phyloP scores from a whole-genome alignment of 1,140 invertebrate genomes.

The Vanessa atalanta region DNA sequence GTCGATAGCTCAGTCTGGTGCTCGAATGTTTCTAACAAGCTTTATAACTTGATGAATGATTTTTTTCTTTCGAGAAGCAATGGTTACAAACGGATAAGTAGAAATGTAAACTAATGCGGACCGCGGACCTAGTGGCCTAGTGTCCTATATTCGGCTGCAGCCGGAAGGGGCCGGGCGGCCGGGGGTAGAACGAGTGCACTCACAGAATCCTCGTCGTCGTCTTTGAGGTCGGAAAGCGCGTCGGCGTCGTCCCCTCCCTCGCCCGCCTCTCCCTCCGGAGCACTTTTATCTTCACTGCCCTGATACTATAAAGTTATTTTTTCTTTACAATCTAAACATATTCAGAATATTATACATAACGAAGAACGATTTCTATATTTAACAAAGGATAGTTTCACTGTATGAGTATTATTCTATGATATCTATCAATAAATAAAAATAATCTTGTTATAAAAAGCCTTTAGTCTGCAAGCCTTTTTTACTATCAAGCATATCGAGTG shows the following conservation, averaged over 20 bases:
- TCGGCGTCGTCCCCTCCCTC: constrained; percentile 61
- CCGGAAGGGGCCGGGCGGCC: constrained; percentile 38
- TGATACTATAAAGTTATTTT: constrained; percentile 53
- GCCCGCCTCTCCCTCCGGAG: constrained; percentile 54
- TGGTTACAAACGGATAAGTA: constrained; percentile 34
- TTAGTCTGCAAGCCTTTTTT: no score
- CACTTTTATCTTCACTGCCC: constrained; percentile 66
- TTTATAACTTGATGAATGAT: constrained; percentile 32
- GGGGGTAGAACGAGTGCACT: constrained; percentile 60
- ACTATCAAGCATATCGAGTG: not conserved
- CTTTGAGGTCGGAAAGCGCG: constrained; percentile 71
- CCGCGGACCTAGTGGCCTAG: constrained; percentile 59
- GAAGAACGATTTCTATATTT: no score
- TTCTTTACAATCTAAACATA: constrained; percentile 24
- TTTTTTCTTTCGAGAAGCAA: constrained; percentile 33
- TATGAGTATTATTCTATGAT: no score
- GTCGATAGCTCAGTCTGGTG: constrained; percentile 44
- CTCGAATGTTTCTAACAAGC: constrained; percentile 40
- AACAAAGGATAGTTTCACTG: no score
- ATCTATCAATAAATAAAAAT: not conserved
- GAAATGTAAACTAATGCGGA: constrained; percentile 53
- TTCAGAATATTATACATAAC: not conserved
- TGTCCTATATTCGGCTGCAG: constrained; percentile 63
- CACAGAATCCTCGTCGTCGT: constrained; percentile 77
- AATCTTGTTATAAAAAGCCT: not conserved